Percentiles rank a stretch among this genome's conserved stretches.
Conservation (phyloP, 2,888 invertebrate species). For the Timema cristinae region DNA sequence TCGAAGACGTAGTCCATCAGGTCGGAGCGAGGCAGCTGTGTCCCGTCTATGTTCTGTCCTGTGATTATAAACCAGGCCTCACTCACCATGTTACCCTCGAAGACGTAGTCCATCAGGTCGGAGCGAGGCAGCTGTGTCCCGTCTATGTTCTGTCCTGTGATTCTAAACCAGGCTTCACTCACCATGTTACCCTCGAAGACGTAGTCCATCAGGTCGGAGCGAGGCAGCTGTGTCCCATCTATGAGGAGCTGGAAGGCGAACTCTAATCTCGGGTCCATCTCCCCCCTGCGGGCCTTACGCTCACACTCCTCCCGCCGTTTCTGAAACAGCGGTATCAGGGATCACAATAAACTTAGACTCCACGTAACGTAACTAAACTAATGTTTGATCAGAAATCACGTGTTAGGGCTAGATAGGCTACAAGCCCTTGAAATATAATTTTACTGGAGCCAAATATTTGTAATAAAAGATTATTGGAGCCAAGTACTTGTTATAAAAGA, state of each 20-base stretch:
- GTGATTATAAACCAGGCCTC: too few species aligned
- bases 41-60: too few species aligned
- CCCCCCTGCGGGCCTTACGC: conserved; percentile 81
- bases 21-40: too few species aligned
- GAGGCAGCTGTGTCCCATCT: conserved; percentile 74
- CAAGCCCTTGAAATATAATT: too few species aligned
- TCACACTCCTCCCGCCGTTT: conserved; percentile 87
- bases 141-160: conserved; percentile 49
- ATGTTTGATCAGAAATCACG: too few species aligned
- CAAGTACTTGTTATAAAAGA: too few species aligned
- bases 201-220: conserved; percentile 86
- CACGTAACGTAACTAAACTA: too few species aligned
- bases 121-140: conserved; percentile 75
- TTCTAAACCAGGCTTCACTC: conserved; percentile 19
- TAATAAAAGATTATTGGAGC: neutral
- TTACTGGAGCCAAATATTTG: neutral
- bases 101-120: conserved; percentile 86
- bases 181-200: conserved; percentile 89
- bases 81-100: conserved; percentile 80
- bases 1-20: too few species aligned
- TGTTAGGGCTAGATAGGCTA: too few species aligned
- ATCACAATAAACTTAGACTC: too few species aligned
- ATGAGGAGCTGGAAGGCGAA: conserved; percentile 85
- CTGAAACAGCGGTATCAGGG: conserved; percentile 41
- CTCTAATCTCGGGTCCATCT: conserved; percentile 88